Conservation (phyloP, 2,797 vertebrate species). For the Hoplostethus atlanticus region DNA sequence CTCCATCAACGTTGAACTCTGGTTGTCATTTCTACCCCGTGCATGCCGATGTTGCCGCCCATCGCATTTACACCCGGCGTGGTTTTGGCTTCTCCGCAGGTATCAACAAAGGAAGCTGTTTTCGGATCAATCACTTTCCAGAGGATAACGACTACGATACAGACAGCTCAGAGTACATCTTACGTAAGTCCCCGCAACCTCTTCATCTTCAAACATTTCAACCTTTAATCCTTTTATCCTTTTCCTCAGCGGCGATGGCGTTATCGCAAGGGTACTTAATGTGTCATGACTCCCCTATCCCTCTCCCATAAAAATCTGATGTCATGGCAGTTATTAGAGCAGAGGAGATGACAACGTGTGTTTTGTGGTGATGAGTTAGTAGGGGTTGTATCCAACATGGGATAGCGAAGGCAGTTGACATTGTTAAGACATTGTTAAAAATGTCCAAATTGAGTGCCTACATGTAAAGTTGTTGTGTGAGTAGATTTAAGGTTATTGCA, state of each 20-base stretch:
- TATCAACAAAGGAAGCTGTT: constrained; percentile 96
- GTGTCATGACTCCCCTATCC: constrained; percentile 56
- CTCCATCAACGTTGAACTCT: constrained; percentile 7
- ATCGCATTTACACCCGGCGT: constrained; percentile 14
- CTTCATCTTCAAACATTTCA: constrained; percentile 40
- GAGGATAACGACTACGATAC: constrained; percentile 98
- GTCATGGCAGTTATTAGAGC: constrained; percentile 61
- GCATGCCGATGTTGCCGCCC: not conserved
- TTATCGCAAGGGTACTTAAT: constrained; percentile 59
- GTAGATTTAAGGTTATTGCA: constrained; percentile 6
- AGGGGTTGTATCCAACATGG: constrained; percentile 12
- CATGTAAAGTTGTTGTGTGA: not conserved
- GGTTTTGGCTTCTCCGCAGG: constrained; percentile 81
- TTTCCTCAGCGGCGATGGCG: constrained; percentile 42
- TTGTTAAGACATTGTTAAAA: not conserved
- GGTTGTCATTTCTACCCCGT: not conserved
- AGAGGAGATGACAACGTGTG: constrained; percentile 41
- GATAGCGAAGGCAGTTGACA: not conserved
- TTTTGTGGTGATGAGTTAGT: constrained; percentile 29
- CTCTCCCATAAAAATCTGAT: constrained; percentile 59
- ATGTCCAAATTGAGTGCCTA: not conserved
- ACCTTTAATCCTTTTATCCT: constrained; percentile 43
- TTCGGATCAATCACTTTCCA: constrained; percentile 99
- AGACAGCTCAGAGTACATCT: constrained; percentile 97
- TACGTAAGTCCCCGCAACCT: constrained; percentile 89